Base-by-base conservation (phyloP, 1,140 invertebrate species). In the Drosophila santomea region DNA sequence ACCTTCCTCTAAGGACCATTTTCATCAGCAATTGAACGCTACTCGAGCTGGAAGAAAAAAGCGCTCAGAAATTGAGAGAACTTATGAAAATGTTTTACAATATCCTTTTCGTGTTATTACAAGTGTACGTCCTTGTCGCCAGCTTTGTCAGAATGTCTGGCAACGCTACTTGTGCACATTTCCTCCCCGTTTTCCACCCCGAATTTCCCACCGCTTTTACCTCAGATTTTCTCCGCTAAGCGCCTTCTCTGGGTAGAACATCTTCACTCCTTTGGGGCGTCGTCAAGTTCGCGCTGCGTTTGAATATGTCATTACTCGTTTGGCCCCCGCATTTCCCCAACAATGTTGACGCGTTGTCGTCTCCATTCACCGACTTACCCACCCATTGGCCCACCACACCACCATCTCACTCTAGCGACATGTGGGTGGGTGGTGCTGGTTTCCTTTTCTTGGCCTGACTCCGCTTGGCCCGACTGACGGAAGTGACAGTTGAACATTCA, bases 21-120 rank as follows among this genome's bases (percentile, higher is more conserved):
- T 59, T 35, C 32, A 38, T 58, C 45, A 35, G 38, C 72, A 74
- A 75, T 74, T 74, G 72, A 74, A 62, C 44, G 23, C 50, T 11
- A 25, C 35, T 39, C 59, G 41, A 54, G 38, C 50, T 60, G 58
- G 43, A 44, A 57, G 66, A 44, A 68, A 68, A 62, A 71, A 43
- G 61, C 28, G 39, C 47, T 52, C 11, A 10, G 67, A 71, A 71
- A 71, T 50, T 57, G 66, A 72, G 66, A 77, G 79, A 88, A 91
- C 90, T 91, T 91, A 91, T 91, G 90, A 91, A 91, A 91, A 91
- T 91, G 90, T 91, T 91, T 88, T 90, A 91, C 90, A 91, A 91
- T 91, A 91, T 91, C 90, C 90, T 91, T 91, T 90, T 91, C 89
- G 91, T 91, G 90, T 91, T 91, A 91, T 91, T 91, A 91, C 90